Conservation (phyloP, 2,113 vertebrate genomes). For the Mirounga angustirostris region DNA sequence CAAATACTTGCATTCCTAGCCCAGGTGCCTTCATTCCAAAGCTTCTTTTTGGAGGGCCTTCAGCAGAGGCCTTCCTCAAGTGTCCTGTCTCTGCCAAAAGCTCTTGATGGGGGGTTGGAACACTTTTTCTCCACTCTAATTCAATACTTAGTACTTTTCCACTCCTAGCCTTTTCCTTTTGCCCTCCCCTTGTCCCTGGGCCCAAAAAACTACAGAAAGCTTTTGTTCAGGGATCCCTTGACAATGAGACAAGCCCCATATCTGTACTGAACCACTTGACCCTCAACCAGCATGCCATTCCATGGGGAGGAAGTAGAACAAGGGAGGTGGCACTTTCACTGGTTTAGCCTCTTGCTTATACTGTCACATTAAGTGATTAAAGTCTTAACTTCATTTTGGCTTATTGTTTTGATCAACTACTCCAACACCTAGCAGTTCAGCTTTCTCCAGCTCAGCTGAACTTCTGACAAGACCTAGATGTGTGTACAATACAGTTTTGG, state of each 20-base stretch:
- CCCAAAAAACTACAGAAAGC: not conserved
- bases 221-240: not conserved
- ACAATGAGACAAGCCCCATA: not conserved
- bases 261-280: not conserved
- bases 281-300: not conserved
- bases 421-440: not conserved
- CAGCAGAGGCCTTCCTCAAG: not conserved
- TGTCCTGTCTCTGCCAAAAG: not conserved
- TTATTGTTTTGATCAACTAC: not conserved
- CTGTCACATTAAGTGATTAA: not conserved
- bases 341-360: not conserved
- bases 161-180: not conserved
- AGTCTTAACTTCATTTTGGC: not conserved
- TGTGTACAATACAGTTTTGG: not conserved
- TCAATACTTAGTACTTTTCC: slow-evolving; percentile 16
- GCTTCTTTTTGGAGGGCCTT: not conserved
- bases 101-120: not conserved
- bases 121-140: not conserved
- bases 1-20: not conserved
- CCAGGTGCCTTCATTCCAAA: not conserved
- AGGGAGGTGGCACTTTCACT: not conserved
- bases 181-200: not conserved
- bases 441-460: not conserved
- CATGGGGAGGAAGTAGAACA: not conserved
- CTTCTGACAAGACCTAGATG: not conserved